Evolutionary conservation across 2,888 invertebrate genomes (phyloP).

Genomic region (Polymixis lichenea): DNA sequence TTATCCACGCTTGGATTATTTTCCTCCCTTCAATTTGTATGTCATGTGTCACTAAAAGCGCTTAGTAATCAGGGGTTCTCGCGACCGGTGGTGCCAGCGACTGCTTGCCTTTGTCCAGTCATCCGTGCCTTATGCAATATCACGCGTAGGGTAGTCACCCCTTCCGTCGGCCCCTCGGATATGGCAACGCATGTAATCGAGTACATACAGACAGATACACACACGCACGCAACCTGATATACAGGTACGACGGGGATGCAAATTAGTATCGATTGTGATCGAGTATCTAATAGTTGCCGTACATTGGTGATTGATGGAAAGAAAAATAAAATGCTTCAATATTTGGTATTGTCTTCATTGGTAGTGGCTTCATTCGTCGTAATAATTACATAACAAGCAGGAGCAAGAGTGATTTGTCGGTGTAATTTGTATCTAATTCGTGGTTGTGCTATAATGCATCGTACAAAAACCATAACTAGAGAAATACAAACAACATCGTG

Average conservation of each 20-base stretch:
- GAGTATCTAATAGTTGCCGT: slow-evolving; percentile 45
- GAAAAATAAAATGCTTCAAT: background rate
- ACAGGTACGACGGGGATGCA: slow-evolving; percentile 50
- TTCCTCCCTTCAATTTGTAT: slow-evolving; percentile 43
- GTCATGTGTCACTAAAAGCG: slow-evolving; percentile 35
- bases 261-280: slow-evolving; percentile 51
- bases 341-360: background rate
- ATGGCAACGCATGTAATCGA: slow-evolving; percentile 47
- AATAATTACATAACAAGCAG: slow-evolving; percentile 17
- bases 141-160: slow-evolving; percentile 53
- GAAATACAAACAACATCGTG: background rate
- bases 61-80: slow-evolving; percentile 52
- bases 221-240: slow-evolving; percentile 41
- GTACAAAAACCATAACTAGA: slow-evolving; percentile 20
- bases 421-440: slow-evolving; percentile 4
- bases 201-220: slow-evolving; percentile 35
- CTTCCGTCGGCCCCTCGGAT: slow-evolving; percentile 33
- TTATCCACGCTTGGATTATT: slow-evolving; percentile 53
- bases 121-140: slow-evolving; percentile 47
- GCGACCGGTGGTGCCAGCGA: slow-evolving; percentile 48
- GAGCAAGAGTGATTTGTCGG: background rate
- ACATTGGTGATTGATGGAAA: slow-evolving; percentile 34
- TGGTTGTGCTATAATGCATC: slow-evolving; percentile 13
- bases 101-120: slow-evolving; percentile 59
- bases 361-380: slow-evolving; percentile 4